These are phyloP conservation scores for Centropus unirufus DNA, from an alignment of 2,113 vertebrate genomes.

Conservation along the genomic window DNA sequence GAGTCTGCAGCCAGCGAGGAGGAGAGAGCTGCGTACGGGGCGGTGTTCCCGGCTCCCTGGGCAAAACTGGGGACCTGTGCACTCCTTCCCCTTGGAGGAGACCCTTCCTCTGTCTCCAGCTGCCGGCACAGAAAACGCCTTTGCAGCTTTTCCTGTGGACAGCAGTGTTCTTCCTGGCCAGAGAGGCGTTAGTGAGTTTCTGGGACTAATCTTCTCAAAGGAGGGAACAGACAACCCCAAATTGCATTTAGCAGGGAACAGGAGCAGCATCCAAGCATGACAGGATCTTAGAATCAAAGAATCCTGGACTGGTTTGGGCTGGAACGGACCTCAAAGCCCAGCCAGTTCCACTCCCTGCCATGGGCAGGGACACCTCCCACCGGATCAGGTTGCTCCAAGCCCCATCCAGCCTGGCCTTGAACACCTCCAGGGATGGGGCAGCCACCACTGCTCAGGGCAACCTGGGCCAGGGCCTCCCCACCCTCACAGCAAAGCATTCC, in stretches of 20 bases:
- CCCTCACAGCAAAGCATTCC: no score
- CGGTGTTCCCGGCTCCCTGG: neutral
- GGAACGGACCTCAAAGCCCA: no score
- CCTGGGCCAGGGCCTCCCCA: no score
- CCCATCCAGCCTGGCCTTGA: no score
- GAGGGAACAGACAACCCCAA: neutral
- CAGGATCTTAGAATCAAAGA: neutral
- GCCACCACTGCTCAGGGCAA: no score
- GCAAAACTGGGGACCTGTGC: neutral
- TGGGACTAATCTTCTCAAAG: neutral
- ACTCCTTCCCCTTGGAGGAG: neutral
- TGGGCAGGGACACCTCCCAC: no score
- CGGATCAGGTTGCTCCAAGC: no score
- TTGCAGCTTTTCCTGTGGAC: neutral
- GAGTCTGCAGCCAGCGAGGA: neutral
- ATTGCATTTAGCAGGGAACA: neutral
- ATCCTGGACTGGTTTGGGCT: no score
- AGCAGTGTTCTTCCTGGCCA: neutral
- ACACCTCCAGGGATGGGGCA: no score
- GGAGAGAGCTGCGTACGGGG: neutral
- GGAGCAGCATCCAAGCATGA: neutral
- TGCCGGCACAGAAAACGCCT: neutral
- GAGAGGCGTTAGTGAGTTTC: neutral
- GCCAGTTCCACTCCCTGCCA: no score
- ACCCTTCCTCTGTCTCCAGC: neutral